Percentiles rank a stretch among this genome's conserved stretches.
Conservation (phyloP, 2,888 invertebrate genomes). For the Lepidonotus clava region DNA sequence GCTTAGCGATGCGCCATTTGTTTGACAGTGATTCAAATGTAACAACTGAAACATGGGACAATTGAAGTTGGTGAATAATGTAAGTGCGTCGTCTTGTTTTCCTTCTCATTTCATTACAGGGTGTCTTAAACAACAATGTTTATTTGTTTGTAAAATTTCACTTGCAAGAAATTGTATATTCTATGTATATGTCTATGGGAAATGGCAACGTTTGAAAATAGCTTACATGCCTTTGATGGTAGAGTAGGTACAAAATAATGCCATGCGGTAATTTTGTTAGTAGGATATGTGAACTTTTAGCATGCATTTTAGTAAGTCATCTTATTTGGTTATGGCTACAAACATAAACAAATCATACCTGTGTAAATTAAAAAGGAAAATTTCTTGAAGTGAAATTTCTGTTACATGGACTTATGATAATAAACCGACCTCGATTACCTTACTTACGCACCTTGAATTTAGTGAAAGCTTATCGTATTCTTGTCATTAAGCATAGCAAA, state of each 20-base stretch:
- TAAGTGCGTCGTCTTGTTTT: not conserved
- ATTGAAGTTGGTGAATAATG: not conserved
- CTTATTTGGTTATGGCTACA: not conserved
- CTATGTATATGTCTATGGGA: constrained; percentile 40
- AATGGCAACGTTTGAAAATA: not conserved
- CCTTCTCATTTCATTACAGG: constrained; percentile 52
- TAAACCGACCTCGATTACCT: no score
- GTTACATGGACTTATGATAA: not conserved
- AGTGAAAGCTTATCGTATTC: no score
- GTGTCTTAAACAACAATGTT: constrained; percentile 14
- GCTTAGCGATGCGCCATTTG: no score
- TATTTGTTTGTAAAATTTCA: constrained; percentile 44
- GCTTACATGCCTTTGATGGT: constrained; percentile 10
- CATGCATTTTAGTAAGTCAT: constrained; percentile 38
- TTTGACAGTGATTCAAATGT: not conserved
- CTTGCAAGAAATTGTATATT: constrained; percentile 51
- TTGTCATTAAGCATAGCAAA: no score
- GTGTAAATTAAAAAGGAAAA: constrained; percentile 13
- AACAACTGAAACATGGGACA: not conserved
- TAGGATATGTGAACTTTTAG: not conserved
- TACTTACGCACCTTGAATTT: no score
- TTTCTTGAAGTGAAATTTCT: constrained; percentile 54
- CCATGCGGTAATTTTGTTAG: constrained; percentile 41
- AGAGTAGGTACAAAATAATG: not conserved
- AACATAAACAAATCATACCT: not conserved